Evolutionary conservation across 1,140 invertebrate genomes (phyloP).

Genomic region (Drosophila trapezifrons): DNA sequence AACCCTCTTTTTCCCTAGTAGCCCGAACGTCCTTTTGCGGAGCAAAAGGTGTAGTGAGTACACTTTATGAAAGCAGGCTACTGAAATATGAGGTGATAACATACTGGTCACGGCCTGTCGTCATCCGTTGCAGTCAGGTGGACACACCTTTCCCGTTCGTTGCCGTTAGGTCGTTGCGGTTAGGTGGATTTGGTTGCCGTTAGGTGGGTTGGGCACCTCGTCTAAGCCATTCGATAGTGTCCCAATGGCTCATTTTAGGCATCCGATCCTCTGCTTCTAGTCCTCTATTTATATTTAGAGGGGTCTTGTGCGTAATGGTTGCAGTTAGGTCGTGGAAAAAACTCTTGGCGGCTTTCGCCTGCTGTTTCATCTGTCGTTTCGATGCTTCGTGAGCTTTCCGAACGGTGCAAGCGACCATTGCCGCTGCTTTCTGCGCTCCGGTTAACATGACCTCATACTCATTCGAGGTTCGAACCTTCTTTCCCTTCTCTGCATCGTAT

Average conservation of each 20-base stretch:
- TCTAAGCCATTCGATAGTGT: slow-evolving; percentile 19
- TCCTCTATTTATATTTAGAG: slow-evolving; percentile 19
- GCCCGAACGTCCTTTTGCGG: slow-evolving; percentile 18
- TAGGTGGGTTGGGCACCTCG: slow-evolving; percentile 16
- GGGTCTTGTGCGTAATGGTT: slow-evolving; percentile 18
- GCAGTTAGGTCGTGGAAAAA: slow-evolving; percentile 17
- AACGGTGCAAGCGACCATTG: slow-evolving; percentile 16
- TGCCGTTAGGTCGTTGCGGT: slow-evolving; percentile 15
- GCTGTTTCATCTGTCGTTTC: slow-evolving; percentile 18
- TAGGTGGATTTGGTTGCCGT: slow-evolving; percentile 18
- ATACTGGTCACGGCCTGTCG: slow-evolving; percentile 17
- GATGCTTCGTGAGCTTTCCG: slow-evolving; percentile 17
- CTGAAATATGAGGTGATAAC: slow-evolving; percentile 17
- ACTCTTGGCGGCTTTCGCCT: slow-evolving; percentile 18
- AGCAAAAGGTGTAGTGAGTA: slow-evolving; percentile 19
- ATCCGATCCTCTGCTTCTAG: slow-evolving; percentile 16
- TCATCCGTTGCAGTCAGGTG: slow-evolving; percentile 16
- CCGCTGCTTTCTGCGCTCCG: slow-evolving; percentile 16
- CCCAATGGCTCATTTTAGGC: slow-evolving; percentile 18
- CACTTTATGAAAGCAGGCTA: slow-evolving; percentile 18
- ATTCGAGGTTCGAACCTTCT: slow-evolving; percentile 17
- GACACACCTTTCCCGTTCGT: slow-evolving; percentile 17
- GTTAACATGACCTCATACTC: slow-evolving; percentile 19
- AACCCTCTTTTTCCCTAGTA: slow-evolving; percentile 19
- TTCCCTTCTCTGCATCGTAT: slow-evolving; percentile 17